Percentiles rank a stretch among this genome's conserved stretches.
These are phyloP conservation scores for Phaonia tiefii DNA, from an alignment of 2,888 invertebrate species.

Conservation along the genomic window DNA sequence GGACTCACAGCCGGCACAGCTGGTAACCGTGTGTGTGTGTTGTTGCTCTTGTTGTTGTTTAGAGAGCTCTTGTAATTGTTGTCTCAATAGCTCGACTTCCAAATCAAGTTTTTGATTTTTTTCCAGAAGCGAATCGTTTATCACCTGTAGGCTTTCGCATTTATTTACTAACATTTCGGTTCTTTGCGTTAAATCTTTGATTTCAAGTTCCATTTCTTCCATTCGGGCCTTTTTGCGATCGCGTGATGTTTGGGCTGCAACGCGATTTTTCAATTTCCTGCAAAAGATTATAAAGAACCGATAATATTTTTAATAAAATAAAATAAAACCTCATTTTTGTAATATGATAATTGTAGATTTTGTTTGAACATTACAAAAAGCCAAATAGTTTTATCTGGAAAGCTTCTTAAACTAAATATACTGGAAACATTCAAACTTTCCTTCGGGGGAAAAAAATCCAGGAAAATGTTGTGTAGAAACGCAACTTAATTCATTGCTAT, in stretches of 20 bases:
- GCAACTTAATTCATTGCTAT: too few species aligned
- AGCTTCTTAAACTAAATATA: too few species aligned
- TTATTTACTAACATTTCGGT: slow-evolving; percentile 84
- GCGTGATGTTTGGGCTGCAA: slow-evolving; percentile 98
- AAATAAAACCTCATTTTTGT: too few species aligned
- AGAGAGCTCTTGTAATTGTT: slow-evolving; percentile 82
- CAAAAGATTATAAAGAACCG: too few species aligned
- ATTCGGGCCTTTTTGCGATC: slow-evolving; percentile 97
- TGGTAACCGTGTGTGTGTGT: slow-evolving; percentile 62
- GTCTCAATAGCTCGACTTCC: slow-evolving; percentile 85
- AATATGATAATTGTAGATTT: too few species aligned
- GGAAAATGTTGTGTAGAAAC: too few species aligned
- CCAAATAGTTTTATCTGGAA: too few species aligned
- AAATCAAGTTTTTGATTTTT: slow-evolving; percentile 86
- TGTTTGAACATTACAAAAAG: too few species aligned
- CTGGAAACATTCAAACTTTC: too few species aligned
- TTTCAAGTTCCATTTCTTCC: slow-evolving; percentile 91
- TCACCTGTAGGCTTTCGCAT: slow-evolving; percentile 80
- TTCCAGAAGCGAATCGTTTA: slow-evolving; percentile 85
- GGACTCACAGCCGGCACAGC: slow-evolving; percentile 85
- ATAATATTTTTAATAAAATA: too few species aligned
- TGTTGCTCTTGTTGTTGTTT: slow-evolving; percentile 62
- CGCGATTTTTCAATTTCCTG: slow-evolving; percentile 97
- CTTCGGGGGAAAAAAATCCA: too few species aligned
- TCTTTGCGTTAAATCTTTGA: slow-evolving; percentile 84